Evolutionary conservation across 1,140 invertebrate genomes (phyloP).

Genomic region (Polypedilum pembai): DNA sequence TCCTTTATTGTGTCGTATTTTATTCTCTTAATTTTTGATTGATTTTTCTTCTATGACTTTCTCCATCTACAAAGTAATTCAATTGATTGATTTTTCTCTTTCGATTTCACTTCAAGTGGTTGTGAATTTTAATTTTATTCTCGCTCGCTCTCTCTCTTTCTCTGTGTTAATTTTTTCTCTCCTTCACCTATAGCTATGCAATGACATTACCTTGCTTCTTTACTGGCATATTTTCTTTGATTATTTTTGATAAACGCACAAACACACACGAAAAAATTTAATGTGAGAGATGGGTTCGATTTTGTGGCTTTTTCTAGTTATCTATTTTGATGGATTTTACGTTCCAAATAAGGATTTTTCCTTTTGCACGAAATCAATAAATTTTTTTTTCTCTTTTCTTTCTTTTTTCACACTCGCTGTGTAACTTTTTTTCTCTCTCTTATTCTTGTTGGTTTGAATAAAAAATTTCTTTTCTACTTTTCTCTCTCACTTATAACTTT

Average conservation of each 20-base stretch:
- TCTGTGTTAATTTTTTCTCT: neutral
- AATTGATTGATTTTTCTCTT: conserved; percentile 24
- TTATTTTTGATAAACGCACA: neutral
- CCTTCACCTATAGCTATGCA: neutral
- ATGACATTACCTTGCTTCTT: conserved; percentile 18
- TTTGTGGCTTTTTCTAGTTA: neutral
- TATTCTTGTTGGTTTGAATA: neutral
- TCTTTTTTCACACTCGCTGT: neutral
- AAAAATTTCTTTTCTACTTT: neutral
- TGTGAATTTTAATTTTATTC: neutral
- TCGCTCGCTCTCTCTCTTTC: neutral
- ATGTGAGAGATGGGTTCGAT: neutral
- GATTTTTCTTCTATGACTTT: neutral
- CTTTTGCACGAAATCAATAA: conserved; percentile 27
- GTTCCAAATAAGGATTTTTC: neutral
- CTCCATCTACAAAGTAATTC: neutral
- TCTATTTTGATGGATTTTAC: conserved; percentile 20
- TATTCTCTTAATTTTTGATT: neutral
- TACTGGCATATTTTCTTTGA: conserved; percentile 19
- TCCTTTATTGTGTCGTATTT: neutral
- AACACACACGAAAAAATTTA: neutral
- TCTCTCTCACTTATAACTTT: neutral
- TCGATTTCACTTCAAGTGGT: neutral
- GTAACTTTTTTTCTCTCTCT: neutral
- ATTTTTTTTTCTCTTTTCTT: neutral